Percentiles rank a stretch among this genome's conserved stretches.
Conservation (phyloP, 2,797 vertebrate species). For the Rhyacichthys aspro region DNA sequence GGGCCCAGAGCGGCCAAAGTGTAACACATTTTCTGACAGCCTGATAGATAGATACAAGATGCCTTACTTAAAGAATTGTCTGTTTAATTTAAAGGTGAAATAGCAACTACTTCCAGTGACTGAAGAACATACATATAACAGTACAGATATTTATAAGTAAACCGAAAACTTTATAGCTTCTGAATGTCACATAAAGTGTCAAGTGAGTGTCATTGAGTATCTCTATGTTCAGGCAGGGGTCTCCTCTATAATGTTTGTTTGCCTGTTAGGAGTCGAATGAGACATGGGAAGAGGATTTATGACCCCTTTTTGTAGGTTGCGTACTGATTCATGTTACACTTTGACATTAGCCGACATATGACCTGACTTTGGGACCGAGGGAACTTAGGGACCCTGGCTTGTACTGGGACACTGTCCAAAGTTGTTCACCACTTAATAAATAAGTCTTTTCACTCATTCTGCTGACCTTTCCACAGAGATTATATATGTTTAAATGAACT, state of each 20-base stretch:
- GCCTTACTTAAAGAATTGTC: no score
- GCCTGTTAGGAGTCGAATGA: constrained; percentile 12
- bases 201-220: background rate
- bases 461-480: no score
- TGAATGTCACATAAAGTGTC: background rate
- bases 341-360: constrained; percentile 4
- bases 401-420: background rate
- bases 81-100: no score
- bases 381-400: background rate
- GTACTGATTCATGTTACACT: constrained; percentile 12
- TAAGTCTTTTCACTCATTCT: no score
- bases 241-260: constrained; percentile 37
- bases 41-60: no score
- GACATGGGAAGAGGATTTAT: constrained; percentile 26
- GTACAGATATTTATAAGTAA: no score
- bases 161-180: background rate
- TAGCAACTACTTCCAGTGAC: no score
- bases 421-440: background rate
- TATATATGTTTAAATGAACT: no score
- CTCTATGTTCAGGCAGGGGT: background rate
- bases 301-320: constrained; percentile 17
- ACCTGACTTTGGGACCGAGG: background rate
- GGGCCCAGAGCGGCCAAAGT: no score
- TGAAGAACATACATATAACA: no score
- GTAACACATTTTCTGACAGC: no score